Base-by-base conservation (phyloP, 2,888 invertebrate genomes). In the Thalpophila matura region DNA sequence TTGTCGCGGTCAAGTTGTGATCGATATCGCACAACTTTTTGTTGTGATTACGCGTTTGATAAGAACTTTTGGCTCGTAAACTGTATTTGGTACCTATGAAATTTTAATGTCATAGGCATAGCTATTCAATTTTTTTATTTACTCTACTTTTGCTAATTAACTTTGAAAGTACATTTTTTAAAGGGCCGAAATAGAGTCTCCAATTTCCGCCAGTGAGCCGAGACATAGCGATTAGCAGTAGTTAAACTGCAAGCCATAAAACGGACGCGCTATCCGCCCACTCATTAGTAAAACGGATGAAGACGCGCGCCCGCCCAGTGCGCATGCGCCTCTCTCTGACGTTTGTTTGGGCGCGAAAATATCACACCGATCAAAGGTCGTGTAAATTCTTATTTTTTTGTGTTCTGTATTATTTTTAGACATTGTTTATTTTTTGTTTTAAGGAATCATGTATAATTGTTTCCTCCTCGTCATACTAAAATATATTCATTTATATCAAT, bases 281-380 rank as follows among this genome's bases (percentile, higher is more conserved):
- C 80, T 73, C 53, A 60, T 66, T 65, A 68, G 50, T 50, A 45
- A 55, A 61, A 63, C 62, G 59, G 18, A 56, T 51, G 50, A 81
- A 80, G 86, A 86, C 71, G 82, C 81, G 80, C 84, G 82, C 81
- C 81, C 82, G 84, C 83, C 83, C 77, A 69, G 14, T 49, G 73
- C 70, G 47, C 74, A 72, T 70, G 68, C 75, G 40, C 70, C 55
- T 68, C 74, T 71, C 74, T 38, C 3, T 38, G 46, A 42, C 38
- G 43, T 60, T 58, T 29, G 9, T 62, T 72, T 77, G 60, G 64
- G 77, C 77, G 77, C 64, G 59, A 60, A 38, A 74, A 49, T n/a
- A n/a, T n/a, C 1, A 22, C 7, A 9, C 5, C 16, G n/a, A 29
- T 16, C 37, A 26, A 29, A 31, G 10, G 24, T 4, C 12, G 16